These are phyloP conservation scores for Otus scops DNA, from an alignment of 2,797 vertebrate genomes.

Conservation along the genomic window DNA sequence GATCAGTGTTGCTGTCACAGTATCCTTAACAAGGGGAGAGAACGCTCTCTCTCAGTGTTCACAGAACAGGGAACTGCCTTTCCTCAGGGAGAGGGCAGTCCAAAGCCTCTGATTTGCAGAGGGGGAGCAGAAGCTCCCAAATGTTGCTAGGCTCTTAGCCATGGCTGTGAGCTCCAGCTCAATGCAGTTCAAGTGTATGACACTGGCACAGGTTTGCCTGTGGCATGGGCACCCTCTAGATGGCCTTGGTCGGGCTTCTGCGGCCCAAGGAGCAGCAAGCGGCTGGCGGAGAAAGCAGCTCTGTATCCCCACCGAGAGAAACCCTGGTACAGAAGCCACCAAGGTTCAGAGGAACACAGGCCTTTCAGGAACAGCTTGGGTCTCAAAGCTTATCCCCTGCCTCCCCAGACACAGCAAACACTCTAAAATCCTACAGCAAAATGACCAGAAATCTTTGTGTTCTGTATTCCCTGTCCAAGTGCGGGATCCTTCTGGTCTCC, in stretches of 20 bases:
- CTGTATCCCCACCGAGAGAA: neutral
- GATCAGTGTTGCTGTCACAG: neutral
- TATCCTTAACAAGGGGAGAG: accelerated
- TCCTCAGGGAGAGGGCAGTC: neutral
- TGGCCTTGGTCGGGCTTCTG: neutral
- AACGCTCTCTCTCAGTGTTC: too few species aligned
- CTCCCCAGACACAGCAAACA: neutral
- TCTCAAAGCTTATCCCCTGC: neutral
- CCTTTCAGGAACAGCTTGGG: neutral
- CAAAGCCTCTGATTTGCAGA: neutral
- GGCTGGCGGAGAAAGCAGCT: neutral
- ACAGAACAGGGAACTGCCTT: neutral
- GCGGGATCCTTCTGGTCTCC: neutral
- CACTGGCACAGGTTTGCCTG: neutral
- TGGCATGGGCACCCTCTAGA: neutral
- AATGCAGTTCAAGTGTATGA: neutral
- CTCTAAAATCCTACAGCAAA: neutral
- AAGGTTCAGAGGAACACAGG: neutral
- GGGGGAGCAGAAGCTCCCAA: neutral
- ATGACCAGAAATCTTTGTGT: neutral
- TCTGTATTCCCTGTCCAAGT: neutral
- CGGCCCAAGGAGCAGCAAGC: neutral
- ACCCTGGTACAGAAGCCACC: neutral
- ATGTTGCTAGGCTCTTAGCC: neutral
- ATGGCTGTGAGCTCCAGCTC: accelerated